Conservation (phyloP, 2,797 vertebrate species). For the Zalophus californianus region DNA sequence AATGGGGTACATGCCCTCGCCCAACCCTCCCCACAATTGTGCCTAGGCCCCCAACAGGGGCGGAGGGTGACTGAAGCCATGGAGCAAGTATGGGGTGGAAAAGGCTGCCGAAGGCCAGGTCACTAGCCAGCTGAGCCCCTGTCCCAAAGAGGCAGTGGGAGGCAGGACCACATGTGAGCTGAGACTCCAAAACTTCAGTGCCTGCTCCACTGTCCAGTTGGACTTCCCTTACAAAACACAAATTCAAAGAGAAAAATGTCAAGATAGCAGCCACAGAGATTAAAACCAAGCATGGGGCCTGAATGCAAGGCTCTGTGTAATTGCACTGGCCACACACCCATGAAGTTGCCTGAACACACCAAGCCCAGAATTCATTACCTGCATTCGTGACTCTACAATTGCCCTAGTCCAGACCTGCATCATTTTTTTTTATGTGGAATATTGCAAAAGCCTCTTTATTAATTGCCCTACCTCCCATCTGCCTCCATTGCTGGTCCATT, state of each 20-base stretch:
- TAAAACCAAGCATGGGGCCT: not conserved
- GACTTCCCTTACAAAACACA: not conserved
- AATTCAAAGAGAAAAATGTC: not conserved
- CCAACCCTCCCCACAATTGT: not conserved
- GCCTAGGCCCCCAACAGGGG: not conserved
- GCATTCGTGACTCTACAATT: not conserved
- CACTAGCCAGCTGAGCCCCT: not conserved
- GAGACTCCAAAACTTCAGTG: not conserved
- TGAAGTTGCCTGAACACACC: not conserved
- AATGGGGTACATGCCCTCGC: not conserved
- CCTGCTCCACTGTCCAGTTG: not conserved
- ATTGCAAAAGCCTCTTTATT: not conserved
- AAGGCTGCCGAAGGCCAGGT: not conserved
- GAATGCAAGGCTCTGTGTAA: not conserved
- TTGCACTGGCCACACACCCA: not conserved
- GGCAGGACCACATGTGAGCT: not conserved
- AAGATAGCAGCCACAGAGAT: not conserved
- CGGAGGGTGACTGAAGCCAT: not conserved
- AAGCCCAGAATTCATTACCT: not conserved
- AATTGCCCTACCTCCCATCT: not conserved
- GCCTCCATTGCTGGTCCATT: not conserved
- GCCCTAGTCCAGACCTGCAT: not conserved
- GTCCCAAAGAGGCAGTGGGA: not conserved
- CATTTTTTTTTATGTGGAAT: not conserved
- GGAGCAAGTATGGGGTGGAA: not conserved